These are phyloP conservation scores for Torymus texanus DNA, from an alignment of 2,888 invertebrate species.

Conservation along the genomic window DNA sequence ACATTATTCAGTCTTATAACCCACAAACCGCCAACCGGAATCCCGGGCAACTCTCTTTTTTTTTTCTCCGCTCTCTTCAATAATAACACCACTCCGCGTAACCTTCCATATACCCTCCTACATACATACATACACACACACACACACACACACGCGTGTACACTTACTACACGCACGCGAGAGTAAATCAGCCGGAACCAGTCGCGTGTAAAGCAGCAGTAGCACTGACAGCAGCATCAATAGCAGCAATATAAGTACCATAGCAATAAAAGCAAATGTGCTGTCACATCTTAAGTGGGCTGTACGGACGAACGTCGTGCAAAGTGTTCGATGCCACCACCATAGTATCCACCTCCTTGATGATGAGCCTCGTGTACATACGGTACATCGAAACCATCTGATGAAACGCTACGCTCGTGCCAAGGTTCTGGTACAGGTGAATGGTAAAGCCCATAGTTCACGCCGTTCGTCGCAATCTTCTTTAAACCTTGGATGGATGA, in stretches of 20 bases:
- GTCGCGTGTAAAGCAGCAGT: too few species aligned
- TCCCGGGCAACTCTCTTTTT: too few species aligned
- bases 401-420: conserved; percentile 69
- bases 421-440: conserved; percentile 74
- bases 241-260: neutral
- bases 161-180: too few species aligned
- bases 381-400: conserved; percentile 13
- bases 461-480: conserved; percentile 84
- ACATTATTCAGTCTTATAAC: too few species aligned
- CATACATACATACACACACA: too few species aligned
- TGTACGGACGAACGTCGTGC: conserved; percentile 38
- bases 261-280: neutral
- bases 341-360: neutral
- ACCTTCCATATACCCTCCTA: too few species aligned
- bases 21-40: too few species aligned
- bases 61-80: too few species aligned
- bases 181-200: too few species aligned
- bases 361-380: neutral
- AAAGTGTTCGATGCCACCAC: neutral
- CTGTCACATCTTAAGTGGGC: conserved; percentile 16
- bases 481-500: conserved; percentile 88
- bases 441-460: conserved; percentile 86
- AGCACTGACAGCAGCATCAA: neutral
- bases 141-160: too few species aligned
- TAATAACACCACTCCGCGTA: too few species aligned